Evolutionary conservation across 2,888 invertebrate genomes (phyloP).

Genomic region (Lasioglossum figueresi): DNA sequence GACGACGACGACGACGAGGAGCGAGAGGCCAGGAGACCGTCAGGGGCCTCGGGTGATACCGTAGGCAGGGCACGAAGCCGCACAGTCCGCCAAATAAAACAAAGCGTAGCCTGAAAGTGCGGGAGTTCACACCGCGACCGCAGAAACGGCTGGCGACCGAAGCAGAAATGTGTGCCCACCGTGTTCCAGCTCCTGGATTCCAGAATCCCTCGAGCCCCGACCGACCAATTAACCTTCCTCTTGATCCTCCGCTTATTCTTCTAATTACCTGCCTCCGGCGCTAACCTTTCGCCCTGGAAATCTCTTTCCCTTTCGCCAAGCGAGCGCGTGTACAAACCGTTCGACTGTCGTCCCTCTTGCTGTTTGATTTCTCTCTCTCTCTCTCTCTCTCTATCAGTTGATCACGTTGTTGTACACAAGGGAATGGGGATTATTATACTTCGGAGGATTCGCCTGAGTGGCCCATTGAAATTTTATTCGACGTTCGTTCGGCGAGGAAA

Average conservation of each 20-base stretch:
- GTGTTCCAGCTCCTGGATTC: neutral
- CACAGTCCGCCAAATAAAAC: slow-evolving; percentile 57
- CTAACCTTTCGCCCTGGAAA: slow-evolving; percentile 17
- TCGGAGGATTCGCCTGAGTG: neutral
- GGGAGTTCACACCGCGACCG: slow-evolving; percentile 60
- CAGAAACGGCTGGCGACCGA: slow-evolving; percentile 39
- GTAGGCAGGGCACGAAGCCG: slow-evolving; percentile 56
- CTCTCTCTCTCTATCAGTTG: neutral
- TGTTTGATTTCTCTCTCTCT: neutral
- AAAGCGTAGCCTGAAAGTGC: slow-evolving; percentile 59
- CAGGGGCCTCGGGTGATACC: slow-evolving; percentile 26
- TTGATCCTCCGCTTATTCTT: slow-evolving; percentile 38
- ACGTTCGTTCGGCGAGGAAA: neutral
- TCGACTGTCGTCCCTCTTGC: neutral
- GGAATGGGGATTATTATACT: neutral
- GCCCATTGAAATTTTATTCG: neutral
- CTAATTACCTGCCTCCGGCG: neutral
- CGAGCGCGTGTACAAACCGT: neutral
- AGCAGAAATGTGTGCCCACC: slow-evolving; percentile 47
- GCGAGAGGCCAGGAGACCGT: slow-evolving; percentile 26
- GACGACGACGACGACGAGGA: slow-evolving; percentile 31
- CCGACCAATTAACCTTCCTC: slow-evolving; percentile 63
- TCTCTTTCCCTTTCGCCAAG: neutral
- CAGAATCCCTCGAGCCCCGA: slow-evolving; percentile 44
- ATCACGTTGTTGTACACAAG: neutral